Conservation (phyloP, 1,140 invertebrate species). For the Dryas iulia region DNA sequence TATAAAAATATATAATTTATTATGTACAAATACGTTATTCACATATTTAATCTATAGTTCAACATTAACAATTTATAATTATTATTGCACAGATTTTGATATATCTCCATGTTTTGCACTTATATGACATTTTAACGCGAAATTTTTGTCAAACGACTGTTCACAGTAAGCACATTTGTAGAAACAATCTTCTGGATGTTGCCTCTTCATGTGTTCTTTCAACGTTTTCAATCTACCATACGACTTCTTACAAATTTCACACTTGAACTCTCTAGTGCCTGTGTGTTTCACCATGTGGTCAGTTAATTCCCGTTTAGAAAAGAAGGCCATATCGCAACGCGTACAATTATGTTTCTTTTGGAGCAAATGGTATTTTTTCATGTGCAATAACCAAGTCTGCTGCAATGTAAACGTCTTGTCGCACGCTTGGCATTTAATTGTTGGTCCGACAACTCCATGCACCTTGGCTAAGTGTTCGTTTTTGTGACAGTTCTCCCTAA, state of each 20-base stretch:
- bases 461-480: constrained; percentile 49
- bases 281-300: constrained; percentile 80
- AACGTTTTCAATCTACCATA: constrained; percentile 81
- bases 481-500: constrained; percentile 46
- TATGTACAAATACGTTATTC: background rate
- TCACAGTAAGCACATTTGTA: constrained; percentile 67
- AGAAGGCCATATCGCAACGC: constrained; percentile 45
- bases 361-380: constrained; percentile 58
- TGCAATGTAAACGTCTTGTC: constrained; percentile 49
- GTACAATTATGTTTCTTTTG: constrained; percentile 47
- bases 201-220: constrained; percentile 76
- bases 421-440: constrained; percentile 53
- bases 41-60: background rate
- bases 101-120: constrained; percentile 38
- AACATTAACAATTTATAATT: background rate
- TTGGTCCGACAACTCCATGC: constrained; percentile 40
- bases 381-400: constrained; percentile 43
- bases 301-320: constrained; percentile 40
- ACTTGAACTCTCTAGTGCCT: constrained; percentile 86
- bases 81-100: background rate
- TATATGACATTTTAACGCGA: constrained; percentile 41
- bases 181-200: constrained; percentile 70
- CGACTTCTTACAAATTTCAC: constrained; percentile 82
- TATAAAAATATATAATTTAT: too few relatives aligned
- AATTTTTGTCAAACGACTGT: constrained; percentile 58